phyloP scores from a whole-genome alignment of 2,888 invertebrate species.

The Drosophila mercatorum region DNA sequence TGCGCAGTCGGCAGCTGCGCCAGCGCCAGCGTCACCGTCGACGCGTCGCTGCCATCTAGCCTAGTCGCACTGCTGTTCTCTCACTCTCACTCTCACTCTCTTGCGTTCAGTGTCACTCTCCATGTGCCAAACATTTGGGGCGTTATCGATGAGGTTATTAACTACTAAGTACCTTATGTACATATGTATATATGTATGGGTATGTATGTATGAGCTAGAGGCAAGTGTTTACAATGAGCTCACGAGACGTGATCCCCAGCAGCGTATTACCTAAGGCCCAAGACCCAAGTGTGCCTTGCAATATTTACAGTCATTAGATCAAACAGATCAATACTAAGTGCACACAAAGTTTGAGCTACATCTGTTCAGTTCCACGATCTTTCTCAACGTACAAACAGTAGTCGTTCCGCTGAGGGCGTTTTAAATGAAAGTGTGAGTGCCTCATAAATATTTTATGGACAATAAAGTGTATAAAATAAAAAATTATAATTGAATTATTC shows the following conservation, averaged over 20 bases:
- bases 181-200: not conserved
- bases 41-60: constrained; percentile 20
- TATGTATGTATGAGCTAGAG: not conserved
- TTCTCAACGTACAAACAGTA: constrained; percentile 1
- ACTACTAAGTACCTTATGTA: constrained; percentile 32
- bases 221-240: constrained; percentile 26
- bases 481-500: not conserved
- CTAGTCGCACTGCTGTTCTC: constrained; percentile 8
- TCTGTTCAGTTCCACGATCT: constrained; percentile 13
- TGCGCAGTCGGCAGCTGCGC: constrained; percentile 31
- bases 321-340: constrained; percentile 7
- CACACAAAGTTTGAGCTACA: constrained; percentile 1
- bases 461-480: not conserved
- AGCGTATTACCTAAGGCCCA: constrained; percentile 11
- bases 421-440: not conserved
- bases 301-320: constrained; percentile 3
- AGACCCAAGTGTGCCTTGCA: not conserved
- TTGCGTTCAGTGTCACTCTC: constrained; percentile 2
- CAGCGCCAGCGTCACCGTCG: constrained; percentile 26
- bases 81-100: not conserved
- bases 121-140: constrained; percentile 30
- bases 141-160: constrained; percentile 59
- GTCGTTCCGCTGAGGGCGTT: not conserved
- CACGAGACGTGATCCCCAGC: constrained; percentile 32
- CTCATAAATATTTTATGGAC: not conserved